Evolutionary conservation across 2,888 invertebrate genomes (phyloP), one percentile per base, ranked within the genome.

Genomic region (Thumatha senex): DNA sequence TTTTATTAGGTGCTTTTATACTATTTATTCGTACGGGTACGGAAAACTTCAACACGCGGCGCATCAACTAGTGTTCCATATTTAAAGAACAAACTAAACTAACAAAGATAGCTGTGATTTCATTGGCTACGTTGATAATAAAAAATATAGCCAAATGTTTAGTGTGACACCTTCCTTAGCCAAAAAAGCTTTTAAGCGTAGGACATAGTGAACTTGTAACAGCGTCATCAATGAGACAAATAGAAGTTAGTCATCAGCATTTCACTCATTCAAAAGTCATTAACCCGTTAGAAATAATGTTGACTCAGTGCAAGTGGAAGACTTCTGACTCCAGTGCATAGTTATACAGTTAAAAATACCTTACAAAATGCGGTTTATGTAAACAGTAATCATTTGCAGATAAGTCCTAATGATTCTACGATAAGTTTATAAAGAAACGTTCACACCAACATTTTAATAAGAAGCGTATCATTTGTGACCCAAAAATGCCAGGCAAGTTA

Each of bases 221-320:
- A 34, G 29, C 40, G 29, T 34, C 36, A 24, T 14, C 46, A 46
- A 7, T 42, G 43, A 54, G 47, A 50, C 39, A 42, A 51, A 51
- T 38, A 9, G 11, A 49, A 49, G 10, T 46, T 40, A 63, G 52
- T 45, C 39, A 47, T 59, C 51, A 54, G 3, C 36, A 10, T 35
- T 49, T 63, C 61, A 56, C 60, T 51, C 56, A 60, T 63, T 34
- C 10, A 15, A 34, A 56, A 54, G 40, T 44, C 29, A 12, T 13
- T 56, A 42, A 60, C 40, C 51, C 49, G 18, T 24, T 5, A 56
- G 49, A 51, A 54, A 47, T 56, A 38, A 41, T 61, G 47, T 41
- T 59, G 55, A 18, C 14, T 48, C 40, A 40, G 13, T 40, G 24
- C 12, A 24, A n/a, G 52, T 47, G 34, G 62, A 62, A 15, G 63